A percentile compares a stretch with the other conserved stretches of the same genome.
Conservation (phyloP, 2,888 invertebrate species). For the Leptura quadrifasciata region DNA sequence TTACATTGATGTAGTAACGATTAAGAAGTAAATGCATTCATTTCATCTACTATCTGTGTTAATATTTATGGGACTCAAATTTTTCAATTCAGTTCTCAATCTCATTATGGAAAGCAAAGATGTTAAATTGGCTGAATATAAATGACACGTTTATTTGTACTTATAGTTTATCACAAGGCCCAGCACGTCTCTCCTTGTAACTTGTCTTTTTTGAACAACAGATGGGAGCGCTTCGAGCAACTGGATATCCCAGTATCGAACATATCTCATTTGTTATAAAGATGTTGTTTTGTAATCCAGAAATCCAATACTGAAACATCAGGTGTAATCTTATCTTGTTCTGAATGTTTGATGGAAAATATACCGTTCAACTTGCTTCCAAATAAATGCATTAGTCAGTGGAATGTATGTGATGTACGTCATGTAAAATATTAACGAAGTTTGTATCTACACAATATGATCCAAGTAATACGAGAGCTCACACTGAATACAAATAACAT, state of each 20-base stretch:
- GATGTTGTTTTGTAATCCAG: constrained; percentile 23
- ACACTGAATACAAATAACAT: constrained; percentile 24
- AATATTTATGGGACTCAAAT: not conserved
- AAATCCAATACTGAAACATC: constrained; percentile 17
- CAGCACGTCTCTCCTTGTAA: not conserved
- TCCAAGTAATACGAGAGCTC: constrained; percentile 15
- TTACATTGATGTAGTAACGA: too few species aligned
- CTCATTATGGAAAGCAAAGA: not conserved
- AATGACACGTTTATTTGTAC: not conserved
- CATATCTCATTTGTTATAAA: constrained; percentile 28
- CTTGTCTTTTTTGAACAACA: not conserved
- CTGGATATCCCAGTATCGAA: constrained; percentile 18
- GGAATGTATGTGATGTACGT: constrained; percentile 30
- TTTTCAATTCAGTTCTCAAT: not conserved
- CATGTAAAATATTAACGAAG: constrained; percentile 42
- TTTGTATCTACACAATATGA: constrained; percentile 31
- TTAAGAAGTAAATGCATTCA: too few species aligned
- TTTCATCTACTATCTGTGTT: too few species aligned
- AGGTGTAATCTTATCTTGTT: constrained; percentile 22
- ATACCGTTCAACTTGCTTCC: constrained; percentile 6
- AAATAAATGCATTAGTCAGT: constrained; percentile 32
- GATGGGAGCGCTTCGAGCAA: constrained; percentile 1
- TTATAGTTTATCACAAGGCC: not conserved
- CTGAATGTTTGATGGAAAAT: constrained; percentile 29
- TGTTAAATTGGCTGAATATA: not conserved